Conservation (phyloP, 1,140 invertebrate genomes). For the Mycetomoellerius zeteki region DNA sequence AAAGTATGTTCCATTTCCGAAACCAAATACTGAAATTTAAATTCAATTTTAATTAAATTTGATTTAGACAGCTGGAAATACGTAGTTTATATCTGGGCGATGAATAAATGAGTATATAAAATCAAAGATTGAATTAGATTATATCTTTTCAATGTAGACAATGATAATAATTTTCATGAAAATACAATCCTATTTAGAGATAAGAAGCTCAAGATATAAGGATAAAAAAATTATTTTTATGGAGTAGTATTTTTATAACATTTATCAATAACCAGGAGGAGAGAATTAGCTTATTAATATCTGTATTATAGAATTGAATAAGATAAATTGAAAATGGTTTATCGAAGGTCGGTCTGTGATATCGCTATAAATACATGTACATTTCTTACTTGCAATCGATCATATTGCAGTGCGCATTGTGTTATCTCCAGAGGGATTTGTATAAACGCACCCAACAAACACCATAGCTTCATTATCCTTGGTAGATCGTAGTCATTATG, state of each 20-base stretch:
- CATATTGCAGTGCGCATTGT: conserved; percentile 32
- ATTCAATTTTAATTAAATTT: neutral
- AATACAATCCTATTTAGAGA: neutral
- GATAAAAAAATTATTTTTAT: neutral
- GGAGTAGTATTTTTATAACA: neutral
- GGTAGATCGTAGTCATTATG: conserved; percentile 27
- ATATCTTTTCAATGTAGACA: neutral
- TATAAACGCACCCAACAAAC: conserved; percentile 33
- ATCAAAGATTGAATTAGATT: neutral
- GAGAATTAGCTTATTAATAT: neutral
- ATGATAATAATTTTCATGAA: neutral
- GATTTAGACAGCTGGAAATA: neutral
- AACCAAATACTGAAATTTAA: conserved; percentile 65
- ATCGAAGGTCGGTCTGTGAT: neutral
- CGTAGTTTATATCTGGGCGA: neutral
- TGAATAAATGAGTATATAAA: neutral
- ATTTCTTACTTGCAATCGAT: conserved; percentile 64
- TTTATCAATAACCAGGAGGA: too few species aligned
- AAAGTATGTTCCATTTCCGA: conserved; percentile 70
- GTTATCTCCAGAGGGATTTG: conserved; percentile 55
- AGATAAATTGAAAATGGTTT: neutral
- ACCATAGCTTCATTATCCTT: conserved; percentile 53
- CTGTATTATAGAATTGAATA: neutral
- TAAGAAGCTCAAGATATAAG: neutral
- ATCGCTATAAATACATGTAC: neutral